Evolutionary conservation across 2,113 vertebrate species (phyloP).

Genomic region (Salminus brasiliensis): DNA sequence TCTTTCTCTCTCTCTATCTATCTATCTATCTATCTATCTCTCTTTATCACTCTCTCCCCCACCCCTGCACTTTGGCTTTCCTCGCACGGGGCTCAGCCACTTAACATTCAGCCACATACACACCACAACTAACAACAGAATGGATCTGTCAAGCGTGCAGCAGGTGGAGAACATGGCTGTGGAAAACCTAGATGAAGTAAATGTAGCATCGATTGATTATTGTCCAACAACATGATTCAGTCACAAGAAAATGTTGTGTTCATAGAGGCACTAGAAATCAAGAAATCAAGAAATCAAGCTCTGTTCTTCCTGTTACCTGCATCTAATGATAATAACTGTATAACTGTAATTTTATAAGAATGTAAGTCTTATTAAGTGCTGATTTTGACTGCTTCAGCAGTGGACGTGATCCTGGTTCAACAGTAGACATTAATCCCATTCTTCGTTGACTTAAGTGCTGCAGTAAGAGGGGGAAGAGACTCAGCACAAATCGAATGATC

Average conservation of each 20-base stretch:
- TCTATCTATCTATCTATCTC: not conserved
- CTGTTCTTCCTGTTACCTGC: too few relatives aligned
- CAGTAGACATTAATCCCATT: not conserved
- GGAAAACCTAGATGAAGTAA: not conserved
- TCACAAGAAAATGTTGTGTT: not conserved
- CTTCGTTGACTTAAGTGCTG: not conserved
- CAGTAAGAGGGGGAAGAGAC: not conserved
- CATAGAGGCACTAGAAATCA: too few relatives aligned
- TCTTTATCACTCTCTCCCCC: not conserved
- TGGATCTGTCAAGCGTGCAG: not conserved
- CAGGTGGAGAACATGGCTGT: constrained; percentile 20
- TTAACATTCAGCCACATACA: constrained; percentile 42
- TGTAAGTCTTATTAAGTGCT: not conserved
- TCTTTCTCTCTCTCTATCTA: not conserved
- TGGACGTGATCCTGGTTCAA: not conserved
- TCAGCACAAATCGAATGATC: not conserved
- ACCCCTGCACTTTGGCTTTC: constrained; percentile 12
- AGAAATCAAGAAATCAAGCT: too few relatives aligned
- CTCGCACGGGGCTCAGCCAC: constrained; percentile 8
- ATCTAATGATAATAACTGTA: too few relatives aligned
- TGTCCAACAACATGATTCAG: not conserved
- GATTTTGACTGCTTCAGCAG: not conserved
- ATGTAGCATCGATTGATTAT: not conserved
- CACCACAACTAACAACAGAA: constrained; percentile 12
- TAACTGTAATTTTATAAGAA: too few relatives aligned